These are phyloP conservation scores for Drosophila lutescens DNA, from an alignment of 2,888 invertebrate genomes.

Conservation along the genomic window DNA sequence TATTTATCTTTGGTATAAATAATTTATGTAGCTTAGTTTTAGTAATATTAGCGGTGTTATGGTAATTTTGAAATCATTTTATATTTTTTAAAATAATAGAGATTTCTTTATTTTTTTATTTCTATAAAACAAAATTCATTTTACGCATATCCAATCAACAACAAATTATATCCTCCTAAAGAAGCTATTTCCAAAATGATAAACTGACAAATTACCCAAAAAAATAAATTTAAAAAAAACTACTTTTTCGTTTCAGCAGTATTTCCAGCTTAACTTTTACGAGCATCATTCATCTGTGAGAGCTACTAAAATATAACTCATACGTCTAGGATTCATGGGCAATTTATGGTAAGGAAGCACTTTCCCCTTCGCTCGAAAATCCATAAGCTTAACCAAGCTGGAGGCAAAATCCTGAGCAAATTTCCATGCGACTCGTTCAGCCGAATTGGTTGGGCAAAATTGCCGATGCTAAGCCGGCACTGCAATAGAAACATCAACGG, in stretches of 20 bases:
- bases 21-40: background rate
- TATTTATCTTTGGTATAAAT: background rate
- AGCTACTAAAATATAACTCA: conserved; percentile 52
- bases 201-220: background rate
- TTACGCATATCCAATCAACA: background rate
- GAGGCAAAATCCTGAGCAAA: conserved; percentile 46
- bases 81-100: too few relatives aligned
- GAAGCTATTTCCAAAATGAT: background rate
- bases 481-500: conserved; percentile 75
- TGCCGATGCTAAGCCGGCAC: conserved; percentile 56
- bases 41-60: too few relatives aligned
- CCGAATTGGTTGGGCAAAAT: conserved; percentile 27
- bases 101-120: too few relatives aligned
- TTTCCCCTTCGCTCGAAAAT: conserved; percentile 27
- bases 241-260: background rate
- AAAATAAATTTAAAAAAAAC: background rate
- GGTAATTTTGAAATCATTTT: too few relatives aligned
- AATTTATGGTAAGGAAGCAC: conserved; percentile 37
- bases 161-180: background rate
- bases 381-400: conserved; percentile 24
- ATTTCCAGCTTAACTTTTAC: background rate
- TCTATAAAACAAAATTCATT: background rate
- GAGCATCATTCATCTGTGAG: conserved; percentile 29
- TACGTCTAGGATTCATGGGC: conserved; percentile 45
- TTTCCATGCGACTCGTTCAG: conserved; percentile 33